Base-by-base conservation (phyloP, 1,140 invertebrate genomes). In the Heliothis virescens region DNA sequence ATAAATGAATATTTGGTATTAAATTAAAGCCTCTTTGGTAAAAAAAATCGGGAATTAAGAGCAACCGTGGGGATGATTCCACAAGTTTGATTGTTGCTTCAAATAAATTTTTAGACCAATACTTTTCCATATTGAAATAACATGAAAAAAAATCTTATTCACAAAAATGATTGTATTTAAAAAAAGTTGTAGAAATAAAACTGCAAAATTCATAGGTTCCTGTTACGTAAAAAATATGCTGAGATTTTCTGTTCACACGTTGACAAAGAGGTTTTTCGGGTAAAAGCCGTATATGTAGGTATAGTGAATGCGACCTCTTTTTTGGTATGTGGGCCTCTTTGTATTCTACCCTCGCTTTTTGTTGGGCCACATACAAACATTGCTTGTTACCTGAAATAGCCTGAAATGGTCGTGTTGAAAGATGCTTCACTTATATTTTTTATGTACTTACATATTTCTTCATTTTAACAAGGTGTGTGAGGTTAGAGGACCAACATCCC, bases 181-280 rank as follows among this genome's bases (percentile, higher is more conserved):
- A 60, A 74, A n/a, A 21, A 50, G 11, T 55, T 48, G 34, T 48
- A 60, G 48, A 73, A 60, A 59, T 48, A 74, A 60, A 74, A 18
- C 13, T 74, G 55, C 59, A 55, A 76, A 63, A 65, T 53, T 52
- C 48, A 65, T 76, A 62, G 59, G 15, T 76, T 15, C 50, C 41
- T 26, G 59, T 76, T 53, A n/a, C 50, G 60, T 53, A 62, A 50
- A 77, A 69, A 57, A 78, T 69, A 69, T 12, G 76, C 60, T 69
- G 65, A 82, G 77, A 82, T 77, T 78, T 26, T 71, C 47, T 63
- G 29, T 75, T 77, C 60, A 60, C 74, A 71, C 74, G 52, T 78
- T 74, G 79, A 83, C 74, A 80, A 80, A 83, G 65, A 75, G 73
- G 63, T 79, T 79, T 82, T 79, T 79, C 72, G 71, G 69, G n/a